Evolutionary conservation across 2,888 invertebrate species (phyloP).

Genomic region (Pantelozetes paolii): DNA sequence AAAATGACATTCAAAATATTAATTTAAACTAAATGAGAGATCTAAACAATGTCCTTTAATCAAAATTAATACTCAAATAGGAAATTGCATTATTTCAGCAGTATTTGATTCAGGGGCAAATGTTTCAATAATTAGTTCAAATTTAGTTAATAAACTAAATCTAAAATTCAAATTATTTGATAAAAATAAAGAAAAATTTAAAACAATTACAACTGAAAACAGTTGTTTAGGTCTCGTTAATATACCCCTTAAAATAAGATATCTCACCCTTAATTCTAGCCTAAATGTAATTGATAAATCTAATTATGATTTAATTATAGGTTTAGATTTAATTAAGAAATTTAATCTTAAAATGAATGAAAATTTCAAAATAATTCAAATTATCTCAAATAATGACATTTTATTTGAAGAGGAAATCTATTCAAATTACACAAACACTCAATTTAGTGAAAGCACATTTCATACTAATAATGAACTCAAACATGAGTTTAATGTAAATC

Average conservation of each 20-base stretch:
- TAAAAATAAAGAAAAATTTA: background rate
- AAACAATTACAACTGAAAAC: background rate
- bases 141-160: background rate
- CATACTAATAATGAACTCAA: background rate
- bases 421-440: background rate
- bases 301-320: background rate
- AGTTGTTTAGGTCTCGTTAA: background rate
- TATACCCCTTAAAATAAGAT: background rate
- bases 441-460: too few relatives aligned
- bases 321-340: constrained; percentile 13
- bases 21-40: background rate
- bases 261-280: background rate
- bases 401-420: background rate
- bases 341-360: background rate
- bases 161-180: background rate
- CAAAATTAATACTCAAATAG: background rate
- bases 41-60: background rate
- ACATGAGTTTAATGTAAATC: background rate
- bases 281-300: background rate
- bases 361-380: background rate
- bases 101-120: constrained; percentile 3
- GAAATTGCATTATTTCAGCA: background rate
- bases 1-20: background rate
- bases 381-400: background rate
- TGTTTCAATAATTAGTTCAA: background rate